phyloP scores from a whole-genome alignment of 2,113 vertebrate genomes.

The Amia ocellicauda region DNA sequence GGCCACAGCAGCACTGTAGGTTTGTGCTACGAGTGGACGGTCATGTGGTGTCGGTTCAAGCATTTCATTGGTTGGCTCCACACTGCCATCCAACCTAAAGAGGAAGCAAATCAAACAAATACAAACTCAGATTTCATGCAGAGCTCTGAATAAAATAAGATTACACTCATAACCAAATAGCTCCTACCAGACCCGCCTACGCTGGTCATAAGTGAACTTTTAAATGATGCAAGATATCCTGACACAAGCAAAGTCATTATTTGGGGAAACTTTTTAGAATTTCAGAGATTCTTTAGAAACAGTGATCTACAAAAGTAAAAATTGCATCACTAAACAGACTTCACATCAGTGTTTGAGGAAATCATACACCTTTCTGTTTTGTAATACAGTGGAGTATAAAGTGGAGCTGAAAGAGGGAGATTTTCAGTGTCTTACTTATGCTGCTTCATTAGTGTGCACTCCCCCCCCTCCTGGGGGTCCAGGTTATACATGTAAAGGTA shows the following conservation, averaged over 20 bases:
- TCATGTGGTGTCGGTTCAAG: constrained; percentile 89
- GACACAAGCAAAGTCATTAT: no score
- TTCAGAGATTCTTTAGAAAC: no score
- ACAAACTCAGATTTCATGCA: not conserved
- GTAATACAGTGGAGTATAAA: not conserved
- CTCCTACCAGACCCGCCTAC: no score
- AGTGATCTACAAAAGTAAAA: no score
- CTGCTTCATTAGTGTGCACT: constrained; percentile 96
- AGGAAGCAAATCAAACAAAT: not conserved
- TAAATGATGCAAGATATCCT: no score
- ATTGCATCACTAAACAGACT: no score
- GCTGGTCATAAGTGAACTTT: no score
- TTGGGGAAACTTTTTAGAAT: no score
- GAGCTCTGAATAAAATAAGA: no score
- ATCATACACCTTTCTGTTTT: not conserved
- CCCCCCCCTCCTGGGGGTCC: constrained; percentile 94
- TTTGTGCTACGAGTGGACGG: constrained; percentile 82
- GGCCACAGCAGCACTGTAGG: constrained; percentile 74
- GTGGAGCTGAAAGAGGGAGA: not conserved
- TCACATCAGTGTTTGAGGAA: no score
- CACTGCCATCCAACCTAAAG: constrained; percentile 87
- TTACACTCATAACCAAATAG: no score
- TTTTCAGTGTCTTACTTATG: constrained; percentile 76
- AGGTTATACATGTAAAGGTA: constrained; percentile 97
- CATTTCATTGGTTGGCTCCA: constrained; percentile 87